Conservation (phyloP, 30 jellyfish, hydroid and myxozoan species). For the Aurelia sp. region DNA sequence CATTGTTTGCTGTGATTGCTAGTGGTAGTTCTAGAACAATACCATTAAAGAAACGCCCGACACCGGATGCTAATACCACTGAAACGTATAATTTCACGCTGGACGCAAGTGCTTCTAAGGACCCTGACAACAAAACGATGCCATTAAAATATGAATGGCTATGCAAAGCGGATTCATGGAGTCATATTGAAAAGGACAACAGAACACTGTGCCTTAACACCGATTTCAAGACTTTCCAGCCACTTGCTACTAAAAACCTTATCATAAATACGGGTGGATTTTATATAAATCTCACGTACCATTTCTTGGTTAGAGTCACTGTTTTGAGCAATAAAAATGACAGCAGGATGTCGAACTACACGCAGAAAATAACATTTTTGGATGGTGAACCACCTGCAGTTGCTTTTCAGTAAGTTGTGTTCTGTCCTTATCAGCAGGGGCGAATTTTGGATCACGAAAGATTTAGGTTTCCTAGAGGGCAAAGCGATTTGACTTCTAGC, state of each 20-base stretch:
- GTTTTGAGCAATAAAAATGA: background rate
- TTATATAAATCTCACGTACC: conserved; percentile 10
- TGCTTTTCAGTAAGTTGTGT: conserved; percentile 54
- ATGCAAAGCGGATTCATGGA: conserved; percentile 26
- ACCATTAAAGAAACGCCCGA: conserved; percentile 51
- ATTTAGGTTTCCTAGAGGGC: too few relatives aligned
- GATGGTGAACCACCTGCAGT: conserved; percentile 66
- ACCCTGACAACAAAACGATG: conserved; percentile 65
- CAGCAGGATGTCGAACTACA: conserved; percentile 19
- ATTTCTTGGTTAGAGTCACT: conserved; percentile 21
- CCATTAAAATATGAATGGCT: conserved; percentile 54
- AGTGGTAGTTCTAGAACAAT: conserved; percentile 64
- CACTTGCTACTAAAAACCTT: background rate
- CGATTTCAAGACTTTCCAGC: background rate
- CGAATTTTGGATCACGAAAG: too few relatives aligned
- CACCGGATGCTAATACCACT: conserved; percentile 13
- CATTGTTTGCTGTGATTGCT: conserved; percentile 60
- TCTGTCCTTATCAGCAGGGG: too few relatives aligned
- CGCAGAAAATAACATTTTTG: conserved; percentile 37
- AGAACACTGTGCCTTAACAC: conserved; percentile 15
- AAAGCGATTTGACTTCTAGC: too few relatives aligned
- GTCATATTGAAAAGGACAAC: background rate
- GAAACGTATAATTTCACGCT: conserved; percentile 28
- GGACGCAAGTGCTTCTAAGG: conserved; percentile 71
- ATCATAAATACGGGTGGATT: conserved; percentile 17